Evolutionary conservation across 2,888 invertebrate genomes (phyloP), one percentile per base, ranked within the genome.

Genomic region (Holacanthella duospinosa): DNA sequence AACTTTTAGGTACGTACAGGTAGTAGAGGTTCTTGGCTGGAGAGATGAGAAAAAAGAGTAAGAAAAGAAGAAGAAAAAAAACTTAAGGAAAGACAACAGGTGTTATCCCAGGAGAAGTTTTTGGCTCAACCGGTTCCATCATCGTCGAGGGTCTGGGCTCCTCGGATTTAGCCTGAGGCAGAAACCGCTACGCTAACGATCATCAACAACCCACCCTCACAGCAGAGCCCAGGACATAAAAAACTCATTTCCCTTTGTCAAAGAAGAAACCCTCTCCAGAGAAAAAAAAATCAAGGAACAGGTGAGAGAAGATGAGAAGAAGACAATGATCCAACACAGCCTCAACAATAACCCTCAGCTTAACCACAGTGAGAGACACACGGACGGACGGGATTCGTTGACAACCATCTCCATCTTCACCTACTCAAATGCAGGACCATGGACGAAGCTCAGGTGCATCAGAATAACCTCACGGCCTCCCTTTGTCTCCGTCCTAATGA

Each of bases 31-130:
- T 36, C 36, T 36, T 16, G 36, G 16, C 16, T 16, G 9, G 36
- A 16, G 36, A 36, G 16, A 6, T 12, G 9, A 36, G 9, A 16
- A 36, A 36, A 36, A 36, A 36, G 9, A 36, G 21, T 29, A 29
- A 25, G 4, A 25, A 26, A 26, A 55, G 48, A 48, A 44, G 59
- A 59, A 43, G 48, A 48, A 27, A 44, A 26, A 26, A 48, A n/a
- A n/a, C n/a, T n/a, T n/a, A n/a, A n/a, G n/a, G n/a, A 62, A 59
- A 72, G 70, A 72, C 71, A 72, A 72, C 71, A 72, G 71, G 71
- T 72, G 71, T 72, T 70, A 70, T 68, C 69, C 68, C 65, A 68
- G 54, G n/a, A n/a, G n/a, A n/a, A 60, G 65, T 62, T 68, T 61
- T 64, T 48, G 62, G 55, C 67, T 70, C 68, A 72, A 70, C 71